Conservation (phyloP, 2,797 vertebrate genomes). For the Galagoides demidoff region DNA sequence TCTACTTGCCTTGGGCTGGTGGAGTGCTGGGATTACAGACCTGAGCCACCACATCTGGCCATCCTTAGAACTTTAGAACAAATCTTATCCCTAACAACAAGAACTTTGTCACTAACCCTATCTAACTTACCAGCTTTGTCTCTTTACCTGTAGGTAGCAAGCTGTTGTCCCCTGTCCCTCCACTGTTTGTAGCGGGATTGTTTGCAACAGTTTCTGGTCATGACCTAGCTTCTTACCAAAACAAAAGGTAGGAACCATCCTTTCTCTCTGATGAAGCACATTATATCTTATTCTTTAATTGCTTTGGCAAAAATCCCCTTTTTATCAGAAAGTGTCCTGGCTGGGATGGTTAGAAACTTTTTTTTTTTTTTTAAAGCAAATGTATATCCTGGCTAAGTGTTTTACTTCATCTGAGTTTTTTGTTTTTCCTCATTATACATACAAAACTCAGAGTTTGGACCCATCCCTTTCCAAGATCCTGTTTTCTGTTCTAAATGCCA, state of each 20-base stretch:
- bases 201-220: neutral
- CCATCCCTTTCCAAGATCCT: neutral
- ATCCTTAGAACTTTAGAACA: neutral
- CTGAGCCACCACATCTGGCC: too few relatives aligned
- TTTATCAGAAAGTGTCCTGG: neutral
- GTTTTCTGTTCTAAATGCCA: constrained; percentile 16
- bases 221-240: neutral
- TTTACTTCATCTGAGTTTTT: neutral
- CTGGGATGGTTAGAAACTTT: neutral
- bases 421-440: neutral
- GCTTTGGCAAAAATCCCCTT: neutral
- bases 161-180: neutral
- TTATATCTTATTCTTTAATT: neutral
- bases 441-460: neutral
- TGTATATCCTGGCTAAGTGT: neutral
- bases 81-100: neutral
- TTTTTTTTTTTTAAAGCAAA: neutral
- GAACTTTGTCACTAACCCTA: neutral
- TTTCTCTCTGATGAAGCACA: neutral
- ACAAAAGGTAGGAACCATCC: neutral
- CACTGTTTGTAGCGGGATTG: neutral
- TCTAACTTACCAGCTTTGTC: neutral
- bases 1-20: too few relatives aligned
- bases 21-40: too few relatives aligned
- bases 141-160: neutral